Conservation (phyloP, 1,140 invertebrate species). For the Bombus affinis region DNA sequence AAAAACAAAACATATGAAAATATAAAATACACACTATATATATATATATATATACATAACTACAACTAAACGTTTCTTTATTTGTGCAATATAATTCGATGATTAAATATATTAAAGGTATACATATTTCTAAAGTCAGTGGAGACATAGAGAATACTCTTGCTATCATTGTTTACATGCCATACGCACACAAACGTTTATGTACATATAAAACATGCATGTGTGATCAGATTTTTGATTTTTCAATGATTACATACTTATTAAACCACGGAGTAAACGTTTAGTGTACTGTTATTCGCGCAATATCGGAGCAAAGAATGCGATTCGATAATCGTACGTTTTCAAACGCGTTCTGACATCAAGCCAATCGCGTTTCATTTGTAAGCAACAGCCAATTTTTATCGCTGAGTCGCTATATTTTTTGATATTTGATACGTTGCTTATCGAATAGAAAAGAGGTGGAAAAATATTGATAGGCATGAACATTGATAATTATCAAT, state of each 20-base stretch:
- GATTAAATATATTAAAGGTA: not conserved
- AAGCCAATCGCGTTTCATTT: not conserved
- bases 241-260: not conserved
- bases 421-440: not conserved
- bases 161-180: too few relatives aligned
- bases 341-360: not conserved
- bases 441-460: not conserved
- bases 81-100: not conserved
- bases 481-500: not conserved
- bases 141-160: not conserved
- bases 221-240: not conserved
- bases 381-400: slow-evolving; percentile 8
- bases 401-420: not conserved
- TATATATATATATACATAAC: not conserved
- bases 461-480: not conserved
- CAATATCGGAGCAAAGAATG: not conserved
- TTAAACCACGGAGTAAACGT: not conserved
- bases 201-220: not conserved
- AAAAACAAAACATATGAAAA: slow-evolving; percentile 3
- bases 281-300: not conserved
- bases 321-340: not conserved
- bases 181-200: not conserved
- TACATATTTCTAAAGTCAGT: too few relatives aligned
- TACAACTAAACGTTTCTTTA: not conserved
- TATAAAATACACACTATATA: not conserved